Evolutionary conservation across 2,888 invertebrate genomes (phyloP).

Genomic region (Gryllus longicercus): DNA sequence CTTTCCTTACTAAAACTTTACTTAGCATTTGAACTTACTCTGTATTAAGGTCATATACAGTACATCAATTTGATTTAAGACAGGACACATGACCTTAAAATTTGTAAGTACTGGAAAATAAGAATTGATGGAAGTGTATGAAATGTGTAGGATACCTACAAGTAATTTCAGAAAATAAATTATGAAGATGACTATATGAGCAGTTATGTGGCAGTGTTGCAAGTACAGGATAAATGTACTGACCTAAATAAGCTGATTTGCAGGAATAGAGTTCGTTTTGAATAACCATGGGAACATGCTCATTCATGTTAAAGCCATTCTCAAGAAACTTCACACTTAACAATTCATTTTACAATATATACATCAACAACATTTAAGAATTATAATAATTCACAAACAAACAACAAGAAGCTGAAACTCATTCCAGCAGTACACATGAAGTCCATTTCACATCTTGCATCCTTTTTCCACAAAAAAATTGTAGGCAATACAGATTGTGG

Average conservation of each 20-base stretch:
- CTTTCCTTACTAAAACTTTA: not conserved
- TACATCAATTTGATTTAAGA: no score
- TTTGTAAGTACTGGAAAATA: no score
- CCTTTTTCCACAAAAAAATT: not conserved
- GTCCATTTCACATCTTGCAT: not conserved
- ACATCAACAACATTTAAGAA: not conserved
- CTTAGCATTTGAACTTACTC: no score
- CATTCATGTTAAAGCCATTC: constrained; percentile 1
- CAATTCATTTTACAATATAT: constrained; percentile 8
- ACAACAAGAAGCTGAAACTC: constrained; percentile 10
- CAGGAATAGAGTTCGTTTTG: not conserved
- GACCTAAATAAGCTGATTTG: not conserved
- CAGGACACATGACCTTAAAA: no score
- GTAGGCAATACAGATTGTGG: not conserved
- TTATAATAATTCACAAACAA: not conserved
- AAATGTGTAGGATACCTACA: no score
- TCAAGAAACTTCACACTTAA: constrained; percentile 17
- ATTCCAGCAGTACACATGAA: constrained; percentile 1
- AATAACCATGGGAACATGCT: constrained; percentile 1
- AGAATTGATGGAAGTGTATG: no score
- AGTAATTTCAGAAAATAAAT: not conserved
- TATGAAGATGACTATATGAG: not conserved
- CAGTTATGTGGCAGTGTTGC: constrained; percentile 11
- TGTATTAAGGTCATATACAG: no score
- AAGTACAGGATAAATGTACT: constrained; percentile 17